Evolutionary conservation across 2,797 vertebrate genomes (phyloP), one percentile per base, ranked within the genome.

Genomic region (Antrozous pallidus): DNA sequence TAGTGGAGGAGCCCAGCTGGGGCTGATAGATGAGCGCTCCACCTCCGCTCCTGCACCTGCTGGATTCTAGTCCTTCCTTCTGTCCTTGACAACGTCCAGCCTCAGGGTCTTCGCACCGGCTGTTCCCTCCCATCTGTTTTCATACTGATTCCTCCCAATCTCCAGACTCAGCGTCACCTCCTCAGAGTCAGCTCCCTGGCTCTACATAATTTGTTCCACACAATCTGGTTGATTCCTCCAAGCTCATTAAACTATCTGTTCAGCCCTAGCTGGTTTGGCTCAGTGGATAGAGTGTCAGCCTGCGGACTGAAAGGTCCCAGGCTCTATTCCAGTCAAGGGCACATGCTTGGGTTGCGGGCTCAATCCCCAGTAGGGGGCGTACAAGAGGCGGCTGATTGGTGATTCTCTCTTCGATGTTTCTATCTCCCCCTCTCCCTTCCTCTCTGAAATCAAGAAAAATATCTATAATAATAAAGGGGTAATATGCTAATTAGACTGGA

Each of bases 41-140:
- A 0, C 38, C 6, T 5, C 31, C 2, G 18, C 5, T 45, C 28
- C 22, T 3, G 17, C 36, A 58, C 14, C 13, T 1, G 4, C 18
- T 1, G 18, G 16, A 40, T 45, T 69, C 3, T 0, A 75, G 67
- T 26, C 56, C 87, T 65, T 14, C 3, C 33, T 63, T 70, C 33
- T 45, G 45, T 56, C 36, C 33, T 65, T 3, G 24, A 61, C 31
- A 24, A 38, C 5, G 1, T 36, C 10, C 42, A 28, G 26, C 40
- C 77, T 11, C 71, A 12, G 45, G 45, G 33, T 33, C 86, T 79
- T 40, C 5, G 24, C 10, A 8, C 49, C 54, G 1, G 18, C 49
- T 22, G 18, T 8, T 13, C n/a, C 49, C 8, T 31, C 56, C 71
- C 14, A 2, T 6, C 88, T 20, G 0, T 47, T 24, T 42, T 24